Conservation (phyloP, 2,888 invertebrate genomes). For the Eupithecia tripunctaria region DNA sequence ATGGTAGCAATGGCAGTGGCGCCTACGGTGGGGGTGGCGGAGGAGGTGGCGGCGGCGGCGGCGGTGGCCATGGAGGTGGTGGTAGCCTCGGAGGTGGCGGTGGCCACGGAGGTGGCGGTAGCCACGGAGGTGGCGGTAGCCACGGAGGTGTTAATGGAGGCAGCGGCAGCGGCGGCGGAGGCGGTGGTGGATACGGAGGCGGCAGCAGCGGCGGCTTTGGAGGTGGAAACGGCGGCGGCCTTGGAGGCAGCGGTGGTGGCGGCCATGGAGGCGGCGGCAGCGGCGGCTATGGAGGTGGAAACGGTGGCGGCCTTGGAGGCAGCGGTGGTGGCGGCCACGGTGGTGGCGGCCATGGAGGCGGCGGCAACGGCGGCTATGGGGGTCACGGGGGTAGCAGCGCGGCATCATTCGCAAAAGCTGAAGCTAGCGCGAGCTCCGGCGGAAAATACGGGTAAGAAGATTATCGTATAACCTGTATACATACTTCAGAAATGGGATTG, state of each 20-base stretch:
- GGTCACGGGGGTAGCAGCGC: background rate
- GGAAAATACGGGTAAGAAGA: slow-evolving; percentile 53
- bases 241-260: slow-evolving; percentile 25
- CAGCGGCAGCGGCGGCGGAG: slow-evolving; percentile 21
- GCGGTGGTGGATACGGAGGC: slow-evolving; percentile 34
- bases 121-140: slow-evolving; percentile 41
- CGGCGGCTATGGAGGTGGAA: slow-evolving; percentile 27
- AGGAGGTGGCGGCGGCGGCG: too few relatives aligned
- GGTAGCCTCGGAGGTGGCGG: slow-evolving; percentile 34
- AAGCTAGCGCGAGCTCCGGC: slow-evolving; percentile 40
- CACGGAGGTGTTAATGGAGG: background rate
- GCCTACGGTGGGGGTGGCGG: slow-evolving; percentile 32
- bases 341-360: slow-evolving; percentile 27
- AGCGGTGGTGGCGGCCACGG: slow-evolving; percentile 37
- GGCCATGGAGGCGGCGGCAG: slow-evolving; percentile 42
- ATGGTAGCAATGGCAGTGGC: slow-evolving; percentile 35
- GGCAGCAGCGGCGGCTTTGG: slow-evolving; percentile 36
- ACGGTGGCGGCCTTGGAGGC: slow-evolving; percentile 43
- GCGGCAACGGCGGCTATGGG: slow-evolving; percentile 38
- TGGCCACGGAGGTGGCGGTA: slow-evolving; percentile 36
- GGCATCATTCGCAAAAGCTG: too few relatives aligned
- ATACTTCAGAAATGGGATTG: background rate
- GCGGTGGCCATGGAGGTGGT: slow-evolving; percentile 11
- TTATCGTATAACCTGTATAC: background rate
- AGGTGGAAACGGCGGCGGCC: slow-evolving; percentile 20